Conservation (phyloP, 2,113 vertebrate genomes). For the Crocuta crocuta region DNA sequence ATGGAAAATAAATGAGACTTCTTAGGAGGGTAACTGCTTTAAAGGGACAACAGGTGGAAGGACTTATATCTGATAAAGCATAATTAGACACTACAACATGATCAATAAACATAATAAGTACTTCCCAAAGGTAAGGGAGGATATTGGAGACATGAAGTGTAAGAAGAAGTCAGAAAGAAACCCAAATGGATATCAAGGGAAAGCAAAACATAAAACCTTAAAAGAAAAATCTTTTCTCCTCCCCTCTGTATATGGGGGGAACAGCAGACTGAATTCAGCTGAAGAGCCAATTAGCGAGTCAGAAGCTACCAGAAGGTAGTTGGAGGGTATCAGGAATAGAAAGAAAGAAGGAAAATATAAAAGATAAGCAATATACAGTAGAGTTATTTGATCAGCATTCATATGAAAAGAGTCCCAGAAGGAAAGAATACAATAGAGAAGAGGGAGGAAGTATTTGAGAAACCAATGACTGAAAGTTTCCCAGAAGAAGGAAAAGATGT, state of each 20-base stretch:
- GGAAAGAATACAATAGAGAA: background rate
- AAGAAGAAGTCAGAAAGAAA: background rate
- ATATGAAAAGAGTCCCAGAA: background rate
- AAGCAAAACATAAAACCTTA: background rate
- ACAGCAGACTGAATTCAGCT: background rate
- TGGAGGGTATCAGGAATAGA: background rate
- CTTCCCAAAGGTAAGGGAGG: background rate
- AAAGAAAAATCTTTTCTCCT: background rate
- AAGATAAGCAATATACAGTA: background rate
- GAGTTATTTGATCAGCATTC: background rate
- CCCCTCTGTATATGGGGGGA: background rate
- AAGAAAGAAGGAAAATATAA: background rate
- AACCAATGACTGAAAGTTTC: background rate
- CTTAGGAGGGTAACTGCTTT: background rate
- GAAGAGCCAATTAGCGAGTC: background rate
- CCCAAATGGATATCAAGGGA: background rate
- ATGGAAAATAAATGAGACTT: background rate
- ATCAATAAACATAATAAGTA: background rate
- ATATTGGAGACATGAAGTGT: background rate
- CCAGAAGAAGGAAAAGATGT: background rate
- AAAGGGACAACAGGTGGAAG: background rate
- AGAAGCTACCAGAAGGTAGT: background rate
- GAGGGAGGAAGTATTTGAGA: background rate
- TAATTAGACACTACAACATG: background rate
- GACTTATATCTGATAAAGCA: background rate